Conservation (phyloP, 2,113 vertebrate genomes). For the Egretta garzetta region DNA sequence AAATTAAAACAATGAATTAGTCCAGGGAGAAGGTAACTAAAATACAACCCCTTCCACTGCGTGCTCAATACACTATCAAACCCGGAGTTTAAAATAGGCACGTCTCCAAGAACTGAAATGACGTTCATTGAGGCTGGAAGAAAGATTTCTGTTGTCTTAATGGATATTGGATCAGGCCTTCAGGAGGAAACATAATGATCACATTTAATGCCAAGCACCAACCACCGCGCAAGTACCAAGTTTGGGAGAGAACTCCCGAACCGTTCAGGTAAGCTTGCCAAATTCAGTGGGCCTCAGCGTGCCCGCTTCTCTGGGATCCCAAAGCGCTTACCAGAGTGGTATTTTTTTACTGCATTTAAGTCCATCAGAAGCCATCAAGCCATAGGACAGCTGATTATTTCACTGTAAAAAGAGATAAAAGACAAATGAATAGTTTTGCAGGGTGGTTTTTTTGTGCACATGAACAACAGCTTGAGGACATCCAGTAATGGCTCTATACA, state of each 20-base stretch:
- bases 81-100: background rate
- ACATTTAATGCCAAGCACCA: background rate
- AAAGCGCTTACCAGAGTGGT: conserved; percentile 39
- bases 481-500: background rate
- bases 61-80: background rate
- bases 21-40: background rate
- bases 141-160: background rate
- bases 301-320: background rate
- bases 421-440: background rate
- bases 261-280: background rate
- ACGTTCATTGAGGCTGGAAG: background rate
- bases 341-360: background rate
- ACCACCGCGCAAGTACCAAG: background rate
- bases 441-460: background rate
- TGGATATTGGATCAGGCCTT: background rate
- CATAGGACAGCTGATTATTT: conserved; percentile 21
- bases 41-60: background rate
- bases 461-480: background rate
- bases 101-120: background rate
- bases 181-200: background rate
- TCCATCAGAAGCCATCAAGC: conserved; percentile 31
- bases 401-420: conserved; percentile 3
- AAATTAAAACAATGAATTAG: background rate
- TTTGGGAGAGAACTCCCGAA: background rate
- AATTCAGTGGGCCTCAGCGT: conserved; percentile 26